Evolutionary conservation across 2,888 invertebrate genomes (phyloP).

Genomic region (Drosophila anomelani): DNA sequence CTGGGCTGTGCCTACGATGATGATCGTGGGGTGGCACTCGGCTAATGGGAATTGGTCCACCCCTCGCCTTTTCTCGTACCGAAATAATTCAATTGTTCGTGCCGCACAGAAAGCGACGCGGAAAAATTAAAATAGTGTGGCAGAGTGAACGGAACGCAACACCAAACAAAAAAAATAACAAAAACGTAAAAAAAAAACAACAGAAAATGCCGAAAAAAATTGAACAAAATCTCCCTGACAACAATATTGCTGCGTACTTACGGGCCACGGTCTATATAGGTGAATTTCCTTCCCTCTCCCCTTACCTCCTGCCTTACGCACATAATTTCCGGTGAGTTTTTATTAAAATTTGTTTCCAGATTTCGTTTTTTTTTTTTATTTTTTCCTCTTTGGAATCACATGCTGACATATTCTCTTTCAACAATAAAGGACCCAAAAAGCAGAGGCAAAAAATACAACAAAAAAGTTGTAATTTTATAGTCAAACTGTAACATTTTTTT

Average conservation of each 20-base stretch:
- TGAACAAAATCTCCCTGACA: conserved; percentile 40
- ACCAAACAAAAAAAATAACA: conserved; percentile 19
- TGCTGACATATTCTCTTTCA: conserved; percentile 75
- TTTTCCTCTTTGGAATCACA: conserved; percentile 59
- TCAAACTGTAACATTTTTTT: conserved; percentile 75
- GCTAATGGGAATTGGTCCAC: conserved; percentile 79
- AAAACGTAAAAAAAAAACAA: conserved; percentile 46
- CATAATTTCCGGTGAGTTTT: conserved; percentile 74
- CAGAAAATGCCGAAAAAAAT: conserved; percentile 54
- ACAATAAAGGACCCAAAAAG: conserved; percentile 51
- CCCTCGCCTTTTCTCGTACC: conserved; percentile 77
- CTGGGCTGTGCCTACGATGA: conserved; percentile 24
- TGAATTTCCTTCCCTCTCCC: conserved; percentile 31
- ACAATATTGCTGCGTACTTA: conserved; percentile 67
- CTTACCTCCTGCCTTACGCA: conserved; percentile 54
- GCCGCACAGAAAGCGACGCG: conserved; percentile 63
- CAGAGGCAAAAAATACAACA: conserved; percentile 18
- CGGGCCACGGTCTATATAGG: conserved; percentile 42
- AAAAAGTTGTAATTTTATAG: conserved; percentile 71
- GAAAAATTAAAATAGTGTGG: conserved; percentile 72
- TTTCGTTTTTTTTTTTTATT: conserved; percentile 43
- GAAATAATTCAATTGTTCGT: conserved; percentile 83
- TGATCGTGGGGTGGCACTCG: conserved; percentile 80
- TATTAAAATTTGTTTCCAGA: conserved; percentile 50
- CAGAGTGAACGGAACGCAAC: conserved; percentile 52